Conservation (phyloP, 1,140 invertebrate genomes). For the Coptotermes formosanus region DNA sequence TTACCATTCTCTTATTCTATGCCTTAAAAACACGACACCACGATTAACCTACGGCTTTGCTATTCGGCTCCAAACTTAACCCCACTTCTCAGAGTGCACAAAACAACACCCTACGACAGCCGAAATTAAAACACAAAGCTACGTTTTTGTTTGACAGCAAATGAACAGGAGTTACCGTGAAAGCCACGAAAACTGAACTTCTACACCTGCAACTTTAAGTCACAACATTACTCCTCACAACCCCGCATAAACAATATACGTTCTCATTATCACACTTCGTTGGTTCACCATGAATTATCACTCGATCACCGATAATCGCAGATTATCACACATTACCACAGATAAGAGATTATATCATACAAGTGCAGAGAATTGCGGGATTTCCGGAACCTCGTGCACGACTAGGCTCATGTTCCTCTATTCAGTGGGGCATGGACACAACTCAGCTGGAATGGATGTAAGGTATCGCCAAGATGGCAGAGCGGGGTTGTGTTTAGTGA, state of each 20-base stretch:
- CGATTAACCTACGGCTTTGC: neutral
- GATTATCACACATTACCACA: neutral
- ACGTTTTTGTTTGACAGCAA: neutral
- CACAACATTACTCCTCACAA: neutral
- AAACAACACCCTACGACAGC: neutral
- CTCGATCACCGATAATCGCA: neutral
- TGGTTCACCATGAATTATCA: too few species aligned
- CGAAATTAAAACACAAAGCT: neutral
- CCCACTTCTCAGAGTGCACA: neutral
- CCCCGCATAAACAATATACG: too few species aligned
- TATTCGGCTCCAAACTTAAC: neutral
- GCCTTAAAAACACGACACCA: neutral
- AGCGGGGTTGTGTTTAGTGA: neutral
- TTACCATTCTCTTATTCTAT: neutral
- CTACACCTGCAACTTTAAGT: neutral
- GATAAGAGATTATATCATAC: neutral
- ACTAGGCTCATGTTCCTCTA: too few species aligned
- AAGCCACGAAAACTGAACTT: neutral
- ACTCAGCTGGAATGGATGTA: neutral
- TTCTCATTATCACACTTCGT: too few species aligned
- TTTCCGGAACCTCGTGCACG: too few species aligned
- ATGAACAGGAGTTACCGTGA: neutral
- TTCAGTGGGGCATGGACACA: too few species aligned
- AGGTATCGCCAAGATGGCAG: neutral
- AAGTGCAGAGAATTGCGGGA: neutral